A percentile compares a stretch with the other conserved stretches of the same genome.
Conservation (phyloP, 2,113 vertebrate genomes). For the Genyomyrus donnyi region DNA sequence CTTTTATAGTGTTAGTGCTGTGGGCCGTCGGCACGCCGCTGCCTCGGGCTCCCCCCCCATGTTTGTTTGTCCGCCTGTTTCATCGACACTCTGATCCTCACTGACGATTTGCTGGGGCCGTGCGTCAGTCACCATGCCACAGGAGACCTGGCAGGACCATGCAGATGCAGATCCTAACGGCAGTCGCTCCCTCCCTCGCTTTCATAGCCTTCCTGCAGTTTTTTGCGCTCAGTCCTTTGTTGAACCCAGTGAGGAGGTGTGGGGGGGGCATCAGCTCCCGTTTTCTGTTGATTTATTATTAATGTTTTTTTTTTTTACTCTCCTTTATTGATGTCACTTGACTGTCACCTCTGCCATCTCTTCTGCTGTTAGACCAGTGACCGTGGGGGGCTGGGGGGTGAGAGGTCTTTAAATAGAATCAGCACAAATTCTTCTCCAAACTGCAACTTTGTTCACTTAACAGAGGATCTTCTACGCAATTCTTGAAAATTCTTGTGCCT, state of each 20-base stretch:
- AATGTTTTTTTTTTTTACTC: background rate
- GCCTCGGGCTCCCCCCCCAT: background rate
- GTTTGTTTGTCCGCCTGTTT: background rate
- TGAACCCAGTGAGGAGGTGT: background rate
- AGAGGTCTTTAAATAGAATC: background rate
- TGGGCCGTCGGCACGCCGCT: background rate
- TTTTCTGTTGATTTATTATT: background rate
- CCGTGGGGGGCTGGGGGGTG: background rate
- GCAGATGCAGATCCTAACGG: background rate
- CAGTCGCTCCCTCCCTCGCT: background rate
- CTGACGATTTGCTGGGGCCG: background rate
- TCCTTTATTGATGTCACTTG: too few species aligned
- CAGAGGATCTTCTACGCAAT: background rate
- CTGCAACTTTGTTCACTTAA: background rate
- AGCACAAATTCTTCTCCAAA: background rate
- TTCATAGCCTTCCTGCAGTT: background rate
- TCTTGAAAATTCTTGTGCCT: background rate
- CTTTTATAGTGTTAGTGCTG: slow-evolving; percentile 11
- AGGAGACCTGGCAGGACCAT: background rate
- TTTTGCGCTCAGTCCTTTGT: background rate
- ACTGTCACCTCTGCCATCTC: background rate
- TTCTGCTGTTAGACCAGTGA: background rate
- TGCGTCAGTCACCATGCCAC: background rate
- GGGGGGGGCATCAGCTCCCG: background rate
- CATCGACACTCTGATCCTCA: background rate